Evolutionary conservation across 1,140 invertebrate species (phyloP), one percentile per base, ranked within the genome.

Genomic region (Macrostomum lignano): DNA sequence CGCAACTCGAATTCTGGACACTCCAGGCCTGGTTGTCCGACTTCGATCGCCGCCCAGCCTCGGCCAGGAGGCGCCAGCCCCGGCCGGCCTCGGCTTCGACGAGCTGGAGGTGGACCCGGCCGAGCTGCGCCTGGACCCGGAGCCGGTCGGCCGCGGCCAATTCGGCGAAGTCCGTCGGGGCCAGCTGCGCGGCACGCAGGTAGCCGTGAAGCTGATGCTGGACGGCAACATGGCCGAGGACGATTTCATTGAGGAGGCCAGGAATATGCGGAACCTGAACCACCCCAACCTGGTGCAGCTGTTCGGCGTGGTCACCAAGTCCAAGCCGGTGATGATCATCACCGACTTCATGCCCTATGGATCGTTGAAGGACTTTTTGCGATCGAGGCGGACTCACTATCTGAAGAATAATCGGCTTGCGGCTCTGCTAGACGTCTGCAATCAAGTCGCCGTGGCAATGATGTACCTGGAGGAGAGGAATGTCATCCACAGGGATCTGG

Each of bases 201-300:
- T 79, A 10, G 78, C 78, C 33, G 76, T 86, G 14, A 84, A 86
- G 58, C 81, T 81, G 74, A 84, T 86, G 77, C 81, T 82, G 55
- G 76, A 81, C 56, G 77, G 76, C 38, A 81, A 76, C 23, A 84
- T 84, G 78, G 78, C 74, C 26, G 77, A 84, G 55, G 76, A 82
- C 55, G 77, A 84, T 58, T 84, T 84, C 53, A 82, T 84, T 46
- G 77, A 81, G 48, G 78, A 86, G 62, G 78, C 78, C 42, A 81
- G 82, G 69, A 77, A 82, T 33, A 78, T 79, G 74, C 76, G 73
- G 70, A 74, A 55, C 65, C 63, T 88, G 26, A 76, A 81, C 50
- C 79, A 91, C 59, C 68, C 71, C 40, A 86, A 88, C 64, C 64
- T 91, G 46, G 82, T 91, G 25, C 79, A 88, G 55, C 60, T 91